Base-by-base conservation (phyloP, 2,888 invertebrate genomes). In the Rotaria sp. region DNA sequence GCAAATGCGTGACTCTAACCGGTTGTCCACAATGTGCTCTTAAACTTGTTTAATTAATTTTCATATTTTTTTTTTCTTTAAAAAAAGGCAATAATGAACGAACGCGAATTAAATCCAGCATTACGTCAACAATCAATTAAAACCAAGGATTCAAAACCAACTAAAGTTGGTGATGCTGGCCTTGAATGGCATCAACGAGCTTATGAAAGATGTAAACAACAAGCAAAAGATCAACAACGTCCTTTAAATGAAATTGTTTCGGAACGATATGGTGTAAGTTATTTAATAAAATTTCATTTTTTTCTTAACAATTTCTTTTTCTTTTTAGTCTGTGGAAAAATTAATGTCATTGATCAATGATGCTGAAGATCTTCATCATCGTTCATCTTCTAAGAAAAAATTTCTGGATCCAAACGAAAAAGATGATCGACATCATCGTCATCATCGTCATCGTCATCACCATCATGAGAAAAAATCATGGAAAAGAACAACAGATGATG, bases 231-330 rank as follows among this genome's bases (percentile, higher is more conserved):
- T 84, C 92, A 93, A 88, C 92, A 92, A 11, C 90, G 91, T 87
- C 90, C 91, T 84, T 87, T 93, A 75, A 93, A 93, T 88, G 93
- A 93, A 86, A 91, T 94, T 55, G 93, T 93, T 52, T 91, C 92
- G 35, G 93, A 93, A 88, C 90, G 93, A 90, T 93, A 93, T 92
- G 93, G 93, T 74, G 91, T 91, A 87, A 87, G 89, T 87, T 75
- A 67, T n/a, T 67, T 84, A 4, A 38, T 52, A 57, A 26, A 48
- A 52, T 59, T 35, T 38, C 45, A 55, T 50, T 35, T 15, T 35
- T 8, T 84, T 86, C 13, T 35, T 8, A 26, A 3, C 74, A 55
- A 45, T 24, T 41, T 88, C 84, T 85, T 86, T 86, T 90, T 1
- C n/a, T n/a, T n/a, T 91, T 67, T 89, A 93, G 93, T 93, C 93